Base-by-base conservation (phyloP, 2,113 vertebrate genomes). In the Candoia aspera region DNA sequence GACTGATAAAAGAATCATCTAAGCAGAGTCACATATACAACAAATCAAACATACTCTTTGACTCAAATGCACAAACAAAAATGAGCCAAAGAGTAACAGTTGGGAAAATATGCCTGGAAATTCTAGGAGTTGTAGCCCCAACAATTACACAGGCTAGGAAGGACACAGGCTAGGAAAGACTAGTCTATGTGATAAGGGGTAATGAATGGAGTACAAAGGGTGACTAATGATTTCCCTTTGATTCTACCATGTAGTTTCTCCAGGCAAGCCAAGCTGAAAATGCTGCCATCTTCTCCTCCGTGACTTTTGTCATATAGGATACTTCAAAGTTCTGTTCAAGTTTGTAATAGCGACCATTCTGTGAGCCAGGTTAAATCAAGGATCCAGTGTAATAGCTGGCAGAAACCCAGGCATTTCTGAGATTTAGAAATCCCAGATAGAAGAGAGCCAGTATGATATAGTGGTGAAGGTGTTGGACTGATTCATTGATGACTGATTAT, bases 21-120 rank as follows among this genome's bases (percentile, higher is more conserved):
- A 21, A 54, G 86, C 85, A 89, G 89, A 53, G 23, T 88, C 24
- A 86, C 42, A 92, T 3, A 60, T 92, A 91, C 59, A 90, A 84
- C 90, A 96, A 91, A 73, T 8, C 11, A 84, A 88, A 0, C 4
- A 86, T 46, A 88, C 64, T 23, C 4, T 2, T 92, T 62, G 19
- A 86, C 89, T 93, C 92, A 90, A 92, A 13, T 60, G 42, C 13
- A 84, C 17, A 62, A 91, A 85, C 49, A 90, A 85, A 62, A 4
- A 79, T 59, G 13, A 84, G 59, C n/a, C 33, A 88, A 93, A 93
- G 33, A 86, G 26, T n/a, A 88, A 6, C 6, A 60, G 0, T 49
- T 17, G 73, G 23, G n/a, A 87, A 88, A n/a, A 29, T 37, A 37
- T 79, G 33, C 17, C 6, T 79, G 13, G 29, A 9, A 55, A 79